Percentiles rank a stretch among this genome's conserved stretches.
phyloP scores from a whole-genome alignment of 2,113 vertebrate species.

The Guaruba guarouba region DNA sequence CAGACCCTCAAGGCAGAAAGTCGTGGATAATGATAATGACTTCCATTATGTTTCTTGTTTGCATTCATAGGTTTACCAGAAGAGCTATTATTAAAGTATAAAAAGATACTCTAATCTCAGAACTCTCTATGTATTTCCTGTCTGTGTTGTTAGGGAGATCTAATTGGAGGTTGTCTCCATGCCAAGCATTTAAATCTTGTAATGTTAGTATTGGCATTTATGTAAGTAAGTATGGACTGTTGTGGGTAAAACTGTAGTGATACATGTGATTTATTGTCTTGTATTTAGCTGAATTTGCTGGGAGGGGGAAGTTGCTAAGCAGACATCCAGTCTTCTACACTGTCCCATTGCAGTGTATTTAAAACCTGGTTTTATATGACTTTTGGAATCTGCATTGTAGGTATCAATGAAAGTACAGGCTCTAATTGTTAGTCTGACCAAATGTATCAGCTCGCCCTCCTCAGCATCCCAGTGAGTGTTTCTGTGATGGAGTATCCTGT shows the following conservation, averaged over 20 bases:
- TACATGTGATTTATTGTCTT: not conserved
- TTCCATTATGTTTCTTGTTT: conserved; percentile 12
- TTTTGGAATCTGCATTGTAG: not conserved
- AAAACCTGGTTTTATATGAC: not conserved
- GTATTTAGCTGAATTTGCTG: not conserved
- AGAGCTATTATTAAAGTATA: conserved; percentile 2
- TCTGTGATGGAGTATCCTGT: not conserved
- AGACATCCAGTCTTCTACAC: not conserved
- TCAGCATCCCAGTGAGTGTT: not conserved
- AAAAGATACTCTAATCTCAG: conserved; percentile 23
- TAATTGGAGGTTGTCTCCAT: not conserved
- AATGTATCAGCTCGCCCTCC: not conserved
- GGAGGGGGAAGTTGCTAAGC: not conserved
- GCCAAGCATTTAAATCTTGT: not conserved
- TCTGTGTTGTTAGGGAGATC: not conserved
- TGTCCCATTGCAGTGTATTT: not conserved
- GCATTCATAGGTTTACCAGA: not conserved
- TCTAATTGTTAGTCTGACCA: not conserved
- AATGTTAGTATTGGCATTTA: not conserved
- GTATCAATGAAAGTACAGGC: not conserved
- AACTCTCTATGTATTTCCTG: conserved; percentile 1
- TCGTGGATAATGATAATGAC: not conserved
- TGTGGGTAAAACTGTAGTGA: not conserved
- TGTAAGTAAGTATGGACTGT: not conserved
- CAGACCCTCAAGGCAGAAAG: conserved; percentile 2